phyloP scores from a whole-genome alignment of 2,797 vertebrate genomes.

The Silurus aristotelis region DNA sequence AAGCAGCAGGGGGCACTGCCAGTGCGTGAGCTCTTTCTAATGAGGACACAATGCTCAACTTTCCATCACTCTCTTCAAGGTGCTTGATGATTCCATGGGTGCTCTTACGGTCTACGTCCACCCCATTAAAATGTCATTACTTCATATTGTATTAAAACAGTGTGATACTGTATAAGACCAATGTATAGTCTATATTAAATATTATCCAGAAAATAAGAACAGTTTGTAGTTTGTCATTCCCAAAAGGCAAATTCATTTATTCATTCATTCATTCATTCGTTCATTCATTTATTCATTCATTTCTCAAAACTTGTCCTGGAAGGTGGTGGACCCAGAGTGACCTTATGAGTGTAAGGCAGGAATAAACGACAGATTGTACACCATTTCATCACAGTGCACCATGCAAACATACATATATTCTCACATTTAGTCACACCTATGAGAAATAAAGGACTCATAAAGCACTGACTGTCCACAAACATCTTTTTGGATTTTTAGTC shows the following conservation, averaged over 20 bases:
- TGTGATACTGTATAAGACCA: background rate
- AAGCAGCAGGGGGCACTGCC: slow-evolving; percentile 54
- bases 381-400: background rate
- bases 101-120: background rate
- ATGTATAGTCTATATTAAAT: background rate
- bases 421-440: background rate
- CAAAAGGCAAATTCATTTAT: background rate
- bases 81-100: slow-evolving; percentile 15
- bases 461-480: too few relatives aligned
- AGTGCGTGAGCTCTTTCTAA: slow-evolving; percentile 44
- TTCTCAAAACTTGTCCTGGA: background rate
- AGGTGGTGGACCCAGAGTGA: background rate
- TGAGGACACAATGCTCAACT: slow-evolving; percentile 29
- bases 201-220: background rate
- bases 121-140: background rate
- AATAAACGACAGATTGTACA: background rate
- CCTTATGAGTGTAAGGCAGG: background rate
- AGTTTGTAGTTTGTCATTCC: background rate
- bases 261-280: background rate
- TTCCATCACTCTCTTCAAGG: slow-evolving; percentile 26
- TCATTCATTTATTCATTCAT: background rate
- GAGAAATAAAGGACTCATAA: background rate
- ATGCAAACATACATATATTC: background rate
- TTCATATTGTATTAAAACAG: background rate
- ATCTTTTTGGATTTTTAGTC: background rate